A percentile compares a stretch with the other conserved stretches of the same genome.
Evolutionary conservation across 2,888 invertebrate species (phyloP).

Genomic region (Epinotia brunnichana): DNA sequence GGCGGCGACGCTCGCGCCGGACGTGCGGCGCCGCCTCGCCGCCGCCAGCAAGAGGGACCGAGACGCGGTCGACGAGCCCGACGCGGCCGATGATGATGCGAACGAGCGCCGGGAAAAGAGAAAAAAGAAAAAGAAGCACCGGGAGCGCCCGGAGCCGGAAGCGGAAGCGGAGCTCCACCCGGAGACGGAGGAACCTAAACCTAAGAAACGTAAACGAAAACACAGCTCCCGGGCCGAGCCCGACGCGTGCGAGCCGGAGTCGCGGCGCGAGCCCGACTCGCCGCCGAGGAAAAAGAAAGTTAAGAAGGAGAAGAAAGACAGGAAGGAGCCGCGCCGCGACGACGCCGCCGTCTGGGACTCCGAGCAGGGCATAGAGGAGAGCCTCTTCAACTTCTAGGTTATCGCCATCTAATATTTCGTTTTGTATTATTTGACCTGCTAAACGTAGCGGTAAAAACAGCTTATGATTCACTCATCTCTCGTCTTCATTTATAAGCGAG

Average conservation of each 20-base stretch:
- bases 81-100: neutral
- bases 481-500: too few relatives aligned
- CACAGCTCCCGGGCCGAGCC: neutral
- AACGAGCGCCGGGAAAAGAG: neutral
- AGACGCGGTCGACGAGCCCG: neutral
- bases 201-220: neutral
- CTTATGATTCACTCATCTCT: too few relatives aligned
- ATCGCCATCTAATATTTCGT: too few relatives aligned
- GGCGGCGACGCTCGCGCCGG: conserved; percentile 10
- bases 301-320: neutral
- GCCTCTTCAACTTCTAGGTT: conserved; percentile 18
- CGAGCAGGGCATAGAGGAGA: conserved; percentile 34
- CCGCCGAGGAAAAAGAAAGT: neutral
- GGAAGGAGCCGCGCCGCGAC: conserved; percentile 11
- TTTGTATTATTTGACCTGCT: too few relatives aligned
- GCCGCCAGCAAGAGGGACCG: neutral
- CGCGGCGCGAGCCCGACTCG: neutral
- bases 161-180: neutral
- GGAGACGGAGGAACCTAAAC: neutral
- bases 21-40: conserved; percentile 30
- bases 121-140: conserved; percentile 18
- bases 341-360: conserved; percentile 34
- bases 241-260: neutral
- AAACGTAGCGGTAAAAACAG: too few relatives aligned
- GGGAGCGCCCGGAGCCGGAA: conserved; percentile 8